These are phyloP conservation scores for Sarcophaga carnaria DNA, from an alignment of 2,888 invertebrate species.

Conservation along the genomic window DNA sequence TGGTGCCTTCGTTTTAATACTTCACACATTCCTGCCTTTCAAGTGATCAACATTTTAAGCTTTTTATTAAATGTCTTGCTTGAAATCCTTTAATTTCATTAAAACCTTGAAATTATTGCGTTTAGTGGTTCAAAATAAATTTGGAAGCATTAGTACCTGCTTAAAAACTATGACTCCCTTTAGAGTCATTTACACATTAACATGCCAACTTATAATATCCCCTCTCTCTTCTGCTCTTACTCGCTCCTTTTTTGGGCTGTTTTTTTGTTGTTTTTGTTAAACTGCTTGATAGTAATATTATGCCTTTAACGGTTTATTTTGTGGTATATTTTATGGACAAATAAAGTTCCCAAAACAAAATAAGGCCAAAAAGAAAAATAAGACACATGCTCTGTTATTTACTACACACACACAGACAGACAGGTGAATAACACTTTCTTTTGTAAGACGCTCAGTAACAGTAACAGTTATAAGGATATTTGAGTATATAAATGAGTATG, in stretches of 20 bases:
- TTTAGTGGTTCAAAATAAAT: not conserved
- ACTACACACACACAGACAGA: not conserved
- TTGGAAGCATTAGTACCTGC: constrained; percentile 35
- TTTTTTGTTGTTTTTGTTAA: too few relatives aligned
- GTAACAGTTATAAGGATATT: not conserved
- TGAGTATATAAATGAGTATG: too few relatives aligned
- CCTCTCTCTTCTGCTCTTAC: not conserved
- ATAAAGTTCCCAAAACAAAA: constrained; percentile 27
- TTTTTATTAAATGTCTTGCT: not conserved
- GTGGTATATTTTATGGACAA: constrained; percentile 26
- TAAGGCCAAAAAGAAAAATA: not conserved
- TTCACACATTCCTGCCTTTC: not conserved
- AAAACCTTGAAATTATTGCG: not conserved
- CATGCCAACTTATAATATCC: constrained; percentile 39
- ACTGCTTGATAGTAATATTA: not conserved
- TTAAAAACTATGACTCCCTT: constrained; percentile 63
- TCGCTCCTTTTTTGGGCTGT: not conserved
- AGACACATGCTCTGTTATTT: not conserved
- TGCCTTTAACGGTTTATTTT: not conserved
- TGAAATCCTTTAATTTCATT: not conserved
- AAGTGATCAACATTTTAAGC: not conserved
- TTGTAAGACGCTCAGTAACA: not conserved
- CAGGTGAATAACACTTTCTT: not conserved
- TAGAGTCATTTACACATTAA: constrained; percentile 68
- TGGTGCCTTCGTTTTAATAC: too few relatives aligned